Conservation (phyloP, 1,140 invertebrate species). For the Homarus americanus region DNA sequence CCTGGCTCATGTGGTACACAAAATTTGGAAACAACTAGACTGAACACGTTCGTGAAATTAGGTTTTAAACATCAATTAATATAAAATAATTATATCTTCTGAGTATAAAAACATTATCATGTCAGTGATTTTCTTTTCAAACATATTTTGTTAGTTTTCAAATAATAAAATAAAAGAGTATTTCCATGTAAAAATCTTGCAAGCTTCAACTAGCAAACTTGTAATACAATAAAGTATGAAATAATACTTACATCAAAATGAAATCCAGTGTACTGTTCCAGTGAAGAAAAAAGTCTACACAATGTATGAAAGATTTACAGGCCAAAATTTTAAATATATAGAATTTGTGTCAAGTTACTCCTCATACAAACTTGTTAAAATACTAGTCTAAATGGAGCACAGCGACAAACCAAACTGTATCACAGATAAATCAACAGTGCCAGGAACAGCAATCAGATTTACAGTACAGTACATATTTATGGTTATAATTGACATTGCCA, state of each 20-base stretch:
- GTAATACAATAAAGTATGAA: conserved; percentile 17
- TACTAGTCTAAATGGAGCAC: conserved; percentile 21
- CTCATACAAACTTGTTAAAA: conserved; percentile 36
- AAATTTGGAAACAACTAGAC: not conserved
- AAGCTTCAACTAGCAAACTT: not conserved
- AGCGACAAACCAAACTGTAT: conserved; percentile 3
- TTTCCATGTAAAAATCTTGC: not conserved
- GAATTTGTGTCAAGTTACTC: not conserved
- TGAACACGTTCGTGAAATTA: not conserved
- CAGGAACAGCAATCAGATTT: conserved; percentile 18
- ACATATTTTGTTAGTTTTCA: too few species aligned
- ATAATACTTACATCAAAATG: not conserved
- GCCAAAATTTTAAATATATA: not conserved
- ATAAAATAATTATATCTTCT: not conserved
- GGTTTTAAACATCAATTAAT: too few species aligned
- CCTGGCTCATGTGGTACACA: not conserved
- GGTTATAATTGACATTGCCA: not conserved
- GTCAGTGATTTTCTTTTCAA: not conserved
- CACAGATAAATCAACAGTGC: conserved; percentile 44
- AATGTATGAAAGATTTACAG: not conserved
- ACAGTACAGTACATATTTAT: not conserved
- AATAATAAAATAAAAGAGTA: not conserved
- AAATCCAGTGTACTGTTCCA: conserved; percentile 2
- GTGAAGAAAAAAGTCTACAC: not conserved
- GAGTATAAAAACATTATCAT: not conserved